These are phyloP conservation scores for Amiota mariae DNA, from an alignment of 2,888 invertebrate genomes.

Conservation along the genomic window DNA sequence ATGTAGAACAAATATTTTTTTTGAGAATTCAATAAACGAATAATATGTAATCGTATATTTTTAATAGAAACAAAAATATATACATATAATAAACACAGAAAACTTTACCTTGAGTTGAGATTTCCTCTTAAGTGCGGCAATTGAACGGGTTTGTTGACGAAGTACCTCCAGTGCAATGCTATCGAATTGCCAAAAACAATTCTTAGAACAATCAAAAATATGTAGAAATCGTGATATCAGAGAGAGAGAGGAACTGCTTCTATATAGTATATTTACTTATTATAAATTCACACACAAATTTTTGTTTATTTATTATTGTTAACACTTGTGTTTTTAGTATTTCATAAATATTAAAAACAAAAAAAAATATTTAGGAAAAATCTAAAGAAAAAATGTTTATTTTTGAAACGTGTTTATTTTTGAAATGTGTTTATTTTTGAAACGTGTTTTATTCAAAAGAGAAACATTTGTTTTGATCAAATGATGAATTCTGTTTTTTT, in stretches of 20 bases:
- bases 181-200: background rate
- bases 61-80: background rate
- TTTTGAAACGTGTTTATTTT: too few relatives aligned
- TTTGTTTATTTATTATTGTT: background rate
- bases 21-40: background rate
- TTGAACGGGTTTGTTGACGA: constrained; percentile 88
- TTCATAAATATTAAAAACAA: background rate
- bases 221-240: too few relatives aligned
- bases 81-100: background rate
- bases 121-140: constrained; percentile 80
- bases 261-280: too few relatives aligned
- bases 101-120: constrained; percentile 71
- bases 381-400: background rate
- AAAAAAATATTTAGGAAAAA: background rate
- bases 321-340: background rate
- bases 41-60: too few relatives aligned
- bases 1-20: background rate
- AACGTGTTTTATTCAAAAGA: too few relatives aligned
- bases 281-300: background rate
- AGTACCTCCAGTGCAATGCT: constrained; percentile 81
- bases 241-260: too few relatives aligned
- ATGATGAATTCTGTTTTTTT: constrained; percentile 4
- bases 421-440: background rate
- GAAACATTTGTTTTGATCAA: too few relatives aligned
- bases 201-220: too few relatives aligned